phyloP scores from a whole-genome alignment of 2,888 invertebrate species.

The Folsomia candida region DNA sequence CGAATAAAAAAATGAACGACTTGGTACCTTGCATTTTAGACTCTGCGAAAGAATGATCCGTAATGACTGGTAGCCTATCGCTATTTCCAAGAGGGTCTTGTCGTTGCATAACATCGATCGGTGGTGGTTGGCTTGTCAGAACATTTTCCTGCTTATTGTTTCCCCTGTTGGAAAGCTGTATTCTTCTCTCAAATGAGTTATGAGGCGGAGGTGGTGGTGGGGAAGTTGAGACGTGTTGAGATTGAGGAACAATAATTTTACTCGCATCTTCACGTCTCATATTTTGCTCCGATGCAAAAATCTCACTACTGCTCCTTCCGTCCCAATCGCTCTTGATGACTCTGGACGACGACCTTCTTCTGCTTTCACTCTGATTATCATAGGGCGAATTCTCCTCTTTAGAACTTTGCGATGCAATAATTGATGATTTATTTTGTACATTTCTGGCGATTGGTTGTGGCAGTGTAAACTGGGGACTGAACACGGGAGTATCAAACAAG shows the following conservation, averaged over 20 bases:
- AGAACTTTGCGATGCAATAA: too few relatives aligned
- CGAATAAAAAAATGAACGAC: slow-evolving; percentile 16
- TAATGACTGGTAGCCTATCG: neutral
- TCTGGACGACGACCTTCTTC: neutral
- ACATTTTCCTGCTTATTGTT: too few relatives aligned
- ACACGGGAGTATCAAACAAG: slow-evolving; percentile 30
- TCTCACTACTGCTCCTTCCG: neutral
- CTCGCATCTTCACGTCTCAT: too few relatives aligned
- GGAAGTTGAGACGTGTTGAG: neutral
- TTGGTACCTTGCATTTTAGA: slow-evolving; percentile 10
- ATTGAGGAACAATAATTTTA: too few relatives aligned
- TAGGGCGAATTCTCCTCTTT: neutral
- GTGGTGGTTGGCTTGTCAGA: too few relatives aligned
- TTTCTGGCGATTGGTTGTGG: too few relatives aligned
- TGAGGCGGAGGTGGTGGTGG: neutral
- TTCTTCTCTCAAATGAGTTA: neutral
- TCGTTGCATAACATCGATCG: neutral
- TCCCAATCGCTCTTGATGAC: neutral
- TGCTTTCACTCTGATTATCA: neutral
- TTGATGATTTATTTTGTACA: too few relatives aligned
- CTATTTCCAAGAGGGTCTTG: neutral
- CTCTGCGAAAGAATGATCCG: neutral
- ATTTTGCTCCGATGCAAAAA: neutral
- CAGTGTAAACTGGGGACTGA: neutral
- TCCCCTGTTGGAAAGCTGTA: neutral